A percentile compares a stretch with the other conserved stretches of the same genome.
phyloP scores from a whole-genome alignment of 1,140 invertebrate species.

The Leptonema lineaticorne region DNA sequence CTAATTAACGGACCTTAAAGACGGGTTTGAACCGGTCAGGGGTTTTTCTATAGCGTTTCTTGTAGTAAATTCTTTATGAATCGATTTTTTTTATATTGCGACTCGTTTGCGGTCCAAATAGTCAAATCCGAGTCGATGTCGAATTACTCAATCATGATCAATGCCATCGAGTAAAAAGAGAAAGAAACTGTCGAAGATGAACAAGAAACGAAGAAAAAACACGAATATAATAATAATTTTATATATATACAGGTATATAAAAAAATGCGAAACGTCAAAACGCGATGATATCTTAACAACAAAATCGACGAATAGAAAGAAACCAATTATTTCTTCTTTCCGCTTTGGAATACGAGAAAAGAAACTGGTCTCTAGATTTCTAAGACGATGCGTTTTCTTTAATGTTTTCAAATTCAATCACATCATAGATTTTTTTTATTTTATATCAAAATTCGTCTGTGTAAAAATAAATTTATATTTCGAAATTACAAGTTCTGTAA shows the following conservation, averaged over 20 bases:
- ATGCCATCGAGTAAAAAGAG: background rate
- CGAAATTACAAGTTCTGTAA: no score
- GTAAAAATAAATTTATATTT: no score
- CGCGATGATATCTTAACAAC: constrained; percentile 14
- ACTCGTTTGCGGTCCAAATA: background rate
- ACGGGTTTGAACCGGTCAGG: no score
- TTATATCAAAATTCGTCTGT: no score
- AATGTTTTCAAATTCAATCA: no score
- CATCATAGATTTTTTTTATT: no score
- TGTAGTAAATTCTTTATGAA: background rate
- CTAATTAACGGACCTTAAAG: no score
- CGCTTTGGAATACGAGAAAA: background rate
- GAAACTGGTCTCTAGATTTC: constrained; percentile 3
- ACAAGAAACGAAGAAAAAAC: no score
- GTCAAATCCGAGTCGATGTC: background rate
- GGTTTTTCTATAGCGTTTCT: background rate
- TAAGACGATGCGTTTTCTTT: background rate
- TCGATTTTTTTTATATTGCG: background rate
- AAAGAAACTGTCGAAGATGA: background rate
- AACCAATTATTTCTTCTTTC: constrained; percentile 5
- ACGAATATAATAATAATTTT: background rate
- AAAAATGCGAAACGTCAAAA: background rate
- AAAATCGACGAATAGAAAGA: background rate
- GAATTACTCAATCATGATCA: constrained; percentile 7
- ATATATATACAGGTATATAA: background rate